Conservation (phyloP, 2,797 vertebrate genomes). For the Brotula barbata region DNA sequence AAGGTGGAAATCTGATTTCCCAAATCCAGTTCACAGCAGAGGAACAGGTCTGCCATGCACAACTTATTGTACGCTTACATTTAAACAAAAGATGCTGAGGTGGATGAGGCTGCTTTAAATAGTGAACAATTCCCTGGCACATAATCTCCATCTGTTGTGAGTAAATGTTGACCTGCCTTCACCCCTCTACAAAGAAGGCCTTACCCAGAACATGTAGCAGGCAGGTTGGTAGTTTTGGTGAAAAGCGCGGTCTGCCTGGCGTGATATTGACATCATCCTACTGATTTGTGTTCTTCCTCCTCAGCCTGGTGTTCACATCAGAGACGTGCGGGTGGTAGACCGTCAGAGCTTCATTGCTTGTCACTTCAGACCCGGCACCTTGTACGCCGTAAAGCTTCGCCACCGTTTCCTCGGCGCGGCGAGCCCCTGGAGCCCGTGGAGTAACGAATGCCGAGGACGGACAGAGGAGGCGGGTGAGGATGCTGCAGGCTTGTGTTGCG, state of each 20-base stretch:
- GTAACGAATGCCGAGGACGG: conserved; percentile 33
- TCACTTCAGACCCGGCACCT: conserved; percentile 65
- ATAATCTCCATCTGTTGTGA: no score
- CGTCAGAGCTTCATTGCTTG: conserved; percentile 47
- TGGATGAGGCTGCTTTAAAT: no score
- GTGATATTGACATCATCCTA: neutral
- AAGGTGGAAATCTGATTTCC: conserved; percentile 31
- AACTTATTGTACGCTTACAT: no score
- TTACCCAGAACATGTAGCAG: no score
- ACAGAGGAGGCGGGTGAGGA: conserved; percentile 69
- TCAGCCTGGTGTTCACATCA: conserved; percentile 25
- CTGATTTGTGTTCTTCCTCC: neutral
- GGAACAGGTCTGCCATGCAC: conserved; percentile 44
- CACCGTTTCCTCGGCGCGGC: conserved; percentile 44
- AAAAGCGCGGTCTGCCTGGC: no score
- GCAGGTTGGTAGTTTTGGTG: no score
- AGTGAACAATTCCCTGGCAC: no score
- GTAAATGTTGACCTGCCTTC: no score
- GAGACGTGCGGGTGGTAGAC: conserved; percentile 23
- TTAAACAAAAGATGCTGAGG: no score
- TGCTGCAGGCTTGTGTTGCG: neutral
- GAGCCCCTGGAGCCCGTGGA: conserved; percentile 76
- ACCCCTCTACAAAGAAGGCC: no score
- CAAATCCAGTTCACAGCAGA: conserved; percentile 58
- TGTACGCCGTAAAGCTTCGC: conserved; percentile 66